Evolutionary conservation across 1,140 invertebrate genomes (phyloP), one percentile per base, ranked within the genome.

Genomic region (Schlechtendalia chinensis): DNA sequence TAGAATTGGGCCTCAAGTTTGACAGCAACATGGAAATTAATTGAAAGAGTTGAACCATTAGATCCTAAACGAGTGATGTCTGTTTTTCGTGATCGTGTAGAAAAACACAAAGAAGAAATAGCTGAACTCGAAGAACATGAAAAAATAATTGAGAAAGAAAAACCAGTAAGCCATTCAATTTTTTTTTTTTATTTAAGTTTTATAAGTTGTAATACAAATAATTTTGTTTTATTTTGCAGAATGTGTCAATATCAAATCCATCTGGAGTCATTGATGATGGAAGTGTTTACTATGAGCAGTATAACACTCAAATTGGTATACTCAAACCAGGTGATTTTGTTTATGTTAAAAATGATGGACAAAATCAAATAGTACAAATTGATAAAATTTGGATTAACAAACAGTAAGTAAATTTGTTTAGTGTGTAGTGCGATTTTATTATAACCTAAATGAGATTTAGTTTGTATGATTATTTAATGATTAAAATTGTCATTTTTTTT

Each of bases 301-400:
- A 94, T 84, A 95, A 93, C 84, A 92, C 93, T 0, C 93, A 92
- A 83, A 91, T 90, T 54, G 93, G 94, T 32, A 88, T 92, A 47
- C 89, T 96, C 81, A 93, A 96, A 90, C 93, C 91, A 63, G 96
- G 96, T 17, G 97, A 98, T 87, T 97, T 93, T 87, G 95, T 98
- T 47, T 97, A 97, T 86, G 94, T 22, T 93, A 95, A 85, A 91
- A 92, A 71, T 92, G 93, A 84, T 53, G 58, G 72, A 53, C 82
- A 82, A 47, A 92, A 92, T 85, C 93, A 95, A 85, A 89, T 94
- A 80, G 94, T 99, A 1, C 92, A 97, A 86, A 92, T 99, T 83
- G 95, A 98, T 86, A 91, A 92, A 81, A 94, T 98, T 84, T 98
- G 96, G 96, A 92, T 93, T 83, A 93, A 94, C 65, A 91, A 91